Evolutionary conservation across 1,140 invertebrate genomes (phyloP).

Genomic region (Teleopsis dalmanni): DNA sequence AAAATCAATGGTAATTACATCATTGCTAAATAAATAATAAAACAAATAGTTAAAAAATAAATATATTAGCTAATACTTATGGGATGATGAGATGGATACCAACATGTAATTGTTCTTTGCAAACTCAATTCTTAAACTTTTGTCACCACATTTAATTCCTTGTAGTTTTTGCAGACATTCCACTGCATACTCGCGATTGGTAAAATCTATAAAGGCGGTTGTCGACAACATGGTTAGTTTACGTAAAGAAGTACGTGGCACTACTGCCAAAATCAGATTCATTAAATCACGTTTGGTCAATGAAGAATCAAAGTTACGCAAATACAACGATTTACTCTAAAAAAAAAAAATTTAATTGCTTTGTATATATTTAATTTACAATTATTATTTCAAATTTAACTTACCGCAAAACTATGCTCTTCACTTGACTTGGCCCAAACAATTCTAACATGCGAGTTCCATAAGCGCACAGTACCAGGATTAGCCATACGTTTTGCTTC

Average conservation of each 20-base stretch:
- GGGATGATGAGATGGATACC: neutral
- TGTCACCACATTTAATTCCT: neutral
- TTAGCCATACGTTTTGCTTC: slow-evolving; percentile 11
- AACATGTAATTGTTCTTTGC: neutral
- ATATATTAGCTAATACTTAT: no score
- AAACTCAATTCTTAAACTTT: neutral
- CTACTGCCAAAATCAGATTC: slow-evolving; percentile 7
- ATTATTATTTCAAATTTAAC: no score
- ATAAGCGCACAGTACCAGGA: slow-evolving; percentile 10
- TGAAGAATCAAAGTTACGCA: slow-evolving; percentile 13
- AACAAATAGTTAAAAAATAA: no score
- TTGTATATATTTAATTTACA: no score
- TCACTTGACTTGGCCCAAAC: slow-evolving; percentile 11
- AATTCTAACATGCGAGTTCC: slow-evolving; percentile 10
- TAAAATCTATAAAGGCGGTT: slow-evolving; percentile 17
- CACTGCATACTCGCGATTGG: slow-evolving; percentile 1
- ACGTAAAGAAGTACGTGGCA: slow-evolving; percentile 6
- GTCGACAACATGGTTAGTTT: slow-evolving; percentile 15
- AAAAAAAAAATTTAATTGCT: no score
- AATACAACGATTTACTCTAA: slow-evolving; percentile 15
- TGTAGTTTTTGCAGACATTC: neutral
- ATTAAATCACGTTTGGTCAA: slow-evolving; percentile 13
- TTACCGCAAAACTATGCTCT: neutral
- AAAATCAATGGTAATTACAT: slow-evolving; percentile 13
- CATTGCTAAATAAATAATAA: slow-evolving; percentile 9